Base-by-base conservation (phyloP, 2,888 invertebrate genomes). In the Drosophila mimetica region DNA sequence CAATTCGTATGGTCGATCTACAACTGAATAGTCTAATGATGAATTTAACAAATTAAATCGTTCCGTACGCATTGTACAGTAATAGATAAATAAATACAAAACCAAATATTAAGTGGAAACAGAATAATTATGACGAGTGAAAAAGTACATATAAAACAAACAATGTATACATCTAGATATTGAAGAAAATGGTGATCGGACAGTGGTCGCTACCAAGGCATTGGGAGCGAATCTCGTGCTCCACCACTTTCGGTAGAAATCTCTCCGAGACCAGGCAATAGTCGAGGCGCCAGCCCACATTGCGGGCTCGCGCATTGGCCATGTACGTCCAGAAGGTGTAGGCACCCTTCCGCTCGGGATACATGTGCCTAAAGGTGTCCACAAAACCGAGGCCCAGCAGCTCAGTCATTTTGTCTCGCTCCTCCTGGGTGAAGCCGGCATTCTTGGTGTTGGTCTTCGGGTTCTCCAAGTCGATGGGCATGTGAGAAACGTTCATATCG, bases 281-380 rank as follows among this genome's bases (percentile, higher is more conserved):
- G 92, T 99, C 99, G 89, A 99, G 92, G 86, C 99, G 94, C 98
- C 99, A 99, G 91, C 99, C 99, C 74, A 98, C 94, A 92, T 99
- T 98, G 89, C 96, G 98, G 9, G 95, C 93, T 53, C 99, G 93
- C 7, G 97, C 94, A 91, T 97, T 97, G 71, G 93, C 93, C 94
- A 99, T 96, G 90, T 98, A 99, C 0, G 97, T 95, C 99, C 99
- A 99, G 91, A 96, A 99, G 0, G 98, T 97, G 91, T 98, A 99
- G 1, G 95, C 96, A 8, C 93, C 95, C 6, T 93, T 94, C 84
- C 94, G 93, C 8, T 97, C 95, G 0, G 99, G 99, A 92, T 99
- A 95, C 2, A 98, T 92, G 74, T 95, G 93, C 28, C 99, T 93
- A 92, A 95, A 99, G 0, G 97, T 95, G 92, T 99, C 99, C 1